phyloP scores from a whole-genome alignment of 2,113 vertebrate species.

The Vulpes lagopus region DNA sequence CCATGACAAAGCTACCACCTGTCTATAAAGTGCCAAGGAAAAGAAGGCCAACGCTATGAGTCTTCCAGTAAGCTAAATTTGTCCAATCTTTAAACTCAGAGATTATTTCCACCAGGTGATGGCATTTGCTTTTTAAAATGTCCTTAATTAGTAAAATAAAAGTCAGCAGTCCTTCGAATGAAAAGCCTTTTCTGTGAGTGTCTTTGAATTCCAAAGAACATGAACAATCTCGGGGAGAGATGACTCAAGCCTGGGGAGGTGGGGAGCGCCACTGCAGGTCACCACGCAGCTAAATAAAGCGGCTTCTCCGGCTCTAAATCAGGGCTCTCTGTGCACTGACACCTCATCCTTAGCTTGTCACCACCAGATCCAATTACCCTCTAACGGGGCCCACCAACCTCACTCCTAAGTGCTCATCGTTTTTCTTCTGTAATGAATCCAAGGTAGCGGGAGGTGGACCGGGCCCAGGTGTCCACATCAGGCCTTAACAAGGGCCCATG shows the following conservation, averaged over 20 bases:
- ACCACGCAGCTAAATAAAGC: conserved; percentile 22
- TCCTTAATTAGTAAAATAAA: conserved; percentile 55
- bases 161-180: not conserved
- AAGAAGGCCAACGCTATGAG: not conserved
- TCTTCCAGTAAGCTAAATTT: conserved; percentile 13
- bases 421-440: conserved; percentile 59
- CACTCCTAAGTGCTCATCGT: not conserved
- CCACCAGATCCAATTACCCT: conserved; percentile 51
- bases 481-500: not conserved
- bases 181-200: not conserved
- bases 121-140: conserved; percentile 8
- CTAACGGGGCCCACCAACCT: not conserved
- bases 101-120: not conserved
- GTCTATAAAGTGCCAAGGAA: conserved; percentile 1
- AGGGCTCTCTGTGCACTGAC: not conserved
- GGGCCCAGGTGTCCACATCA: not conserved
- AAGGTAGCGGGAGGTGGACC: not conserved
- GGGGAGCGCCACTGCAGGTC: not conserved
- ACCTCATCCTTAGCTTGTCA: conserved; percentile 54
- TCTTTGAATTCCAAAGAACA: not conserved
- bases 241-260: conserved; percentile 15
- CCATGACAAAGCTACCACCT: not conserved
- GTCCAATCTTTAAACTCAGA: conserved; percentile 44
- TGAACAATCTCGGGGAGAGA: conserved; percentile 33
- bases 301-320: conserved; percentile 35